Evolutionary conservation across 2,113 vertebrate species (phyloP).

Genomic region (Cygnus atratus): DNA sequence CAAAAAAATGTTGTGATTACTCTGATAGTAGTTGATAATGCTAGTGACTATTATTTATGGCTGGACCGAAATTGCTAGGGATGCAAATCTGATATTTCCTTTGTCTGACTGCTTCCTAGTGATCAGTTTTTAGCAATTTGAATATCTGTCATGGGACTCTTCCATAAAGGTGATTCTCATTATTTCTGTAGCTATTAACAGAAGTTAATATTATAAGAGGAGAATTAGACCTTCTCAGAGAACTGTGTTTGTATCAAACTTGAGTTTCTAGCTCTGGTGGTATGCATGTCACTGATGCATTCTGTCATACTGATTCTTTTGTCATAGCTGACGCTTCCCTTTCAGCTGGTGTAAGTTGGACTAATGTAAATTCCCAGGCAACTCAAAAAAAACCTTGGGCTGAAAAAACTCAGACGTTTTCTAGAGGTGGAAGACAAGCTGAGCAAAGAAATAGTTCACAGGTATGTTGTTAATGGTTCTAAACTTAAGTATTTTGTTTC

Average conservation of each 20-base stretch:
- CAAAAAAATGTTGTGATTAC: background rate
- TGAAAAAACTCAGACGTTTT: slow-evolving; percentile 83
- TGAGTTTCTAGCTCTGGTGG: background rate
- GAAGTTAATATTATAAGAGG: background rate
- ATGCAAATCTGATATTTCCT: background rate
- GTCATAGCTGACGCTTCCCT: slow-evolving; percentile 21
- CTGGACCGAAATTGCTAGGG: background rate
- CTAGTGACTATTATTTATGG: background rate
- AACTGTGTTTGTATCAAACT: background rate
- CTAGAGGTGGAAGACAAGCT: slow-evolving; percentile 84
- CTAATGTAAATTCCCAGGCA: slow-evolving; percentile 86
- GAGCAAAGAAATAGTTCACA: slow-evolving; percentile 87
- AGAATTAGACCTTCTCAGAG: background rate
- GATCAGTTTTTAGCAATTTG: background rate
- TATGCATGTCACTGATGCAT: background rate
- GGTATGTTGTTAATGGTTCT: slow-evolving; percentile 72
- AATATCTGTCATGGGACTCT: background rate
- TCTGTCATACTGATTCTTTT: background rate
- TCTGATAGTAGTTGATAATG: background rate
- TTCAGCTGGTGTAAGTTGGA: slow-evolving; percentile 81
- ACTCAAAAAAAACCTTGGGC: slow-evolving; percentile 87
- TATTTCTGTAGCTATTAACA: background rate
- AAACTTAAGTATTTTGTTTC: background rate
- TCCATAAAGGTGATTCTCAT: background rate
- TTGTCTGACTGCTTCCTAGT: background rate